phyloP scores from a whole-genome alignment of 2,113 vertebrate genomes.

The Scatophagus argus region DNA sequence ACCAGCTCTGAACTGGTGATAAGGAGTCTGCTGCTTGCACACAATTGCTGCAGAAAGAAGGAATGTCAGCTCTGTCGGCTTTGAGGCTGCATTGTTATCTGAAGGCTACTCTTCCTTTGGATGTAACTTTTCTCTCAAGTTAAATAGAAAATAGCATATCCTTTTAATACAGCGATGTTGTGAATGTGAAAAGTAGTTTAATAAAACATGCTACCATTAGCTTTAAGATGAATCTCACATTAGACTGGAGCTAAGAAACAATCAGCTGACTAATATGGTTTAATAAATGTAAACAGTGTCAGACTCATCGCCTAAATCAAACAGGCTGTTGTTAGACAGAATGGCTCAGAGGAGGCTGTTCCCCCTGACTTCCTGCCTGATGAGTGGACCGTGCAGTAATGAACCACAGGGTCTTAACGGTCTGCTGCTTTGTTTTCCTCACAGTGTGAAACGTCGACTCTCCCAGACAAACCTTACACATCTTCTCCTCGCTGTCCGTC shows the following conservation, averaged over 20 bases:
- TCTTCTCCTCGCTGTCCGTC: conserved; percentile 24
- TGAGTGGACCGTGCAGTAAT: conserved; percentile 64
- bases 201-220: conserved; percentile 33
- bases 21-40: conserved; percentile 20
- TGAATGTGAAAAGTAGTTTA: conserved; percentile 27
- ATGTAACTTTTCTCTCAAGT: not conserved
- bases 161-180: not conserved
- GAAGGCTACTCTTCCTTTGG: not conserved
- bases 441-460: conserved; percentile 48
- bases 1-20: conserved; percentile 36
- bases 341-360: conserved; percentile 38
- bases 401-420: conserved; percentile 59
- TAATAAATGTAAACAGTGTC: conserved; percentile 46
- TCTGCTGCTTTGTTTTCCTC: conserved; percentile 67
- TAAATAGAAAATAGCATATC: not conserved
- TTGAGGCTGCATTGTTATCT: conserved; percentile 21
- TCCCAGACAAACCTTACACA: conserved; percentile 38
- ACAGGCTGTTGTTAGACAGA: conserved; percentile 38
- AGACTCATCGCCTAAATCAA: conserved; percentile 35
- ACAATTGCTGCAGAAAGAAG: conserved; percentile 14
- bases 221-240: conserved; percentile 29
- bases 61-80: conserved; percentile 30
- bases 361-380: conserved; percentile 56
- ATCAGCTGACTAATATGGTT: conserved; percentile 40
- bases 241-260: conserved; percentile 19